Percentiles rank a stretch among this genome's conserved stretches.
Conservation (phyloP, 1,140 invertebrate genomes). For the Calephelis nemesis region DNA sequence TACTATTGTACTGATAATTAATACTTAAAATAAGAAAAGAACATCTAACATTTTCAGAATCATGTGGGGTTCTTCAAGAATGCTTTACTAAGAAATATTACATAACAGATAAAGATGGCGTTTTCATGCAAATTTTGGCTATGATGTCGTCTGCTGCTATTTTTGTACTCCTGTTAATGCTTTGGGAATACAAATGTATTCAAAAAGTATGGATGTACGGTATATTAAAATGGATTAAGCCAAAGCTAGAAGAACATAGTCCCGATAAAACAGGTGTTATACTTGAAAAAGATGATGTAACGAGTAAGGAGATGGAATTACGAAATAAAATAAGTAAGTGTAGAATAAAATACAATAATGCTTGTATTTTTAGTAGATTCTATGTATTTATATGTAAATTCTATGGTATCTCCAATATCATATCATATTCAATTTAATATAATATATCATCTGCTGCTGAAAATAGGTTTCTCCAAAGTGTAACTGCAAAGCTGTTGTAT, state of each 20-base stretch:
- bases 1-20: too few relatives aligned
- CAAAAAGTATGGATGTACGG: conserved; percentile 34
- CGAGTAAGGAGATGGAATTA: conserved; percentile 41
- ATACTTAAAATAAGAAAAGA: not conserved
- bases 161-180: conserved; percentile 42
- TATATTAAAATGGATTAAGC: conserved; percentile 29
- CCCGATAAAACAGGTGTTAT: conserved; percentile 31
- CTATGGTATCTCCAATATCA: too few relatives aligned
- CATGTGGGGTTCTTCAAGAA: conserved; percentile 61
- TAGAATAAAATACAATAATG: too few relatives aligned
- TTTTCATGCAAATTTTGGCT: conserved; percentile 46
- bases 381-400: too few relatives aligned
- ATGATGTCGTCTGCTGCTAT: conserved; percentile 40
- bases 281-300: conserved; percentile 43
- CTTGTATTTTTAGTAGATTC: too few relatives aligned
- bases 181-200: conserved; percentile 55
- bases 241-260: conserved; percentile 24
- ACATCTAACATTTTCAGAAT: conserved; percentile 39
- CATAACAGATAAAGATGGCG: conserved; percentile 35
- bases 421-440: too few relatives aligned
- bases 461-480: too few relatives aligned
- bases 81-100: conserved; percentile 52
- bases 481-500: too few relatives aligned
- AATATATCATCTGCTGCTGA: too few relatives aligned
- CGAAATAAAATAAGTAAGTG: conserved; percentile 30